Base-by-base conservation (phyloP, 2,888 invertebrate species). In the Scrobipalpa atriplicella region DNA sequence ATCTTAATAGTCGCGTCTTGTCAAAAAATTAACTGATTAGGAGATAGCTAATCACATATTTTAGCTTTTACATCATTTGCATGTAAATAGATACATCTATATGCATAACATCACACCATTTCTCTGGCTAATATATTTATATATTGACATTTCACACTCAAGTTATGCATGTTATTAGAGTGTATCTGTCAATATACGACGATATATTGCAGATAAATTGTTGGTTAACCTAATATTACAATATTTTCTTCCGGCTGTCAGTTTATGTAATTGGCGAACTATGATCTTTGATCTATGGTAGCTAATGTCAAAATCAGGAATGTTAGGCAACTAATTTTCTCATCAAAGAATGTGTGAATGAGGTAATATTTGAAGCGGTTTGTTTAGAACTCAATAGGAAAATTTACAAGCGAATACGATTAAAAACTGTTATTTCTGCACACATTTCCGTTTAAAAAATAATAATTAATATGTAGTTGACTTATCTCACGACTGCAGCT, bases 21-120 rank as follows among this genome's bases (percentile, higher is more conserved):
- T 64, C 64, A 64, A 64, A 64, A 64, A 64, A 64, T 54, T 64
- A 9, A 56, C 64, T 18, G 52, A 52, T 63, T 63, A 52, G 47
- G n/a, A 47, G 52, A 63, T 62, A 21, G 43, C 62, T 56, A 29
- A 47, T 58, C 36, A 38, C 38, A 58, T 58, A 47, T 62, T 51
- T n/a, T 10, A 29, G 47, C 63, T 38, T 52, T 63, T 63, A 51
- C 38, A 52, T 16, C 1, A 52, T 63, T 63, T 16, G 11, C 38
- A 63, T 63, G 13, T 38, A 38, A 63, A 63, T 62, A 29, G 2
- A 18, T 1, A 16, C 52, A 52, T 63, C 52, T 11, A n/a, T 38
- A 63, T 52, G 63, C 52, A 19, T 38, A 51, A 36, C 7, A 52
- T 18, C 63, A 38, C 51, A 38, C 63, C 63, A 63, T 63, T 63